These are phyloP conservation scores for Araneus ventricosus DNA, from an alignment of 1,140 invertebrate species.

Conservation along the genomic window DNA sequence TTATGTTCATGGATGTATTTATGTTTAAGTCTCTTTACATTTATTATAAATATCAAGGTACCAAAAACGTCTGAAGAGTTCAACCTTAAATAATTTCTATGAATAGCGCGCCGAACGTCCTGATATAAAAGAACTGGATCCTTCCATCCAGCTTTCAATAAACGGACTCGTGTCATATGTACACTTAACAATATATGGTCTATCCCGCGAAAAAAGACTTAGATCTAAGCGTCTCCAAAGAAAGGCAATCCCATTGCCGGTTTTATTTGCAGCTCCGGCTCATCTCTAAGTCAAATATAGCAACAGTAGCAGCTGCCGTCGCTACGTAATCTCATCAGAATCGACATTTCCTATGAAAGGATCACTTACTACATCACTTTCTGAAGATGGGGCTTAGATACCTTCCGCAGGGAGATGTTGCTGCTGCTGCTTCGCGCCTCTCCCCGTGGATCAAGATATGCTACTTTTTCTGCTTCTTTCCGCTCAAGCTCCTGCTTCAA, in stretches of 20 bases:
- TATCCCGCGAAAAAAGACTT: neutral
- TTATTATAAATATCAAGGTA: no score
- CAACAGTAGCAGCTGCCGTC: slow-evolving; percentile 54
- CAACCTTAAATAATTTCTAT: no score
- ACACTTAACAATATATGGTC: slow-evolving; percentile 23
- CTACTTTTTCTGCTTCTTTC: no score
- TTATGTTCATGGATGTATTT: no score
- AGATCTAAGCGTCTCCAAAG: neutral
- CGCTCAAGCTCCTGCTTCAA: no score
- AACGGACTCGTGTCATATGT: neutral
- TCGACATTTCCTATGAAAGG: slow-evolving; percentile 59
- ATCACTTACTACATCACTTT: slow-evolving; percentile 56
- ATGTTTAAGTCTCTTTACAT: no score
- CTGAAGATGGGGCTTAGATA: slow-evolving; percentile 7
- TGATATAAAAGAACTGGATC: no score
- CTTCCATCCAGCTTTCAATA: neutral
- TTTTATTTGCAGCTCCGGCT: slow-evolving; percentile 33
- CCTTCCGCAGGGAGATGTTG: neutral
- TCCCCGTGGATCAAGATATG: no score
- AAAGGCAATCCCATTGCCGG: slow-evolving; percentile 23
- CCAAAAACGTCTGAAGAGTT: no score
- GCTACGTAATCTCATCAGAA: slow-evolving; percentile 49
- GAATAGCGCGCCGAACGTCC: no score
- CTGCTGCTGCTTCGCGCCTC: neutral
- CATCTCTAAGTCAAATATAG: slow-evolving; percentile 61